Conservation (phyloP, 2,113 vertebrate genomes). For the Holacanthus passer region DNA sequence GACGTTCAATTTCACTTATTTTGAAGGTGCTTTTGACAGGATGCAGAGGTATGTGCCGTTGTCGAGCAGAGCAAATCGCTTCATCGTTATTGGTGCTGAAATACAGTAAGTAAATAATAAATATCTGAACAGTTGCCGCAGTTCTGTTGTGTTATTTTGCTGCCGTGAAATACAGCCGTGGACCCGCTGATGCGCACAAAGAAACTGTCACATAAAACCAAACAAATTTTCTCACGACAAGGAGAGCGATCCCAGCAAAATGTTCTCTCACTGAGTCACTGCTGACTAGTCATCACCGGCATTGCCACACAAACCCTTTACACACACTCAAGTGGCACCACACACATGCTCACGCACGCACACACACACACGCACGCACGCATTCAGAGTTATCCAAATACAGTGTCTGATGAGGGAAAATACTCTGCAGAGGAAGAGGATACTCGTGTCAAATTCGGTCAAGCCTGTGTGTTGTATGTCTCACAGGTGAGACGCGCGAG, state of each 20-base stretch:
- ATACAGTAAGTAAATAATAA: constrained; percentile 28
- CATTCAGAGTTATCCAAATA: constrained; percentile 49
- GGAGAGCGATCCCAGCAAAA: constrained; percentile 70
- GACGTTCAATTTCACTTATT: neutral
- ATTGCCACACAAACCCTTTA: constrained; percentile 56
- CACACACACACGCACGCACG: constrained; percentile 5
- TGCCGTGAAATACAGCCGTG: constrained; percentile 54
- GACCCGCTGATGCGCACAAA: constrained; percentile 61
- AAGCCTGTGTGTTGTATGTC: constrained; percentile 38
- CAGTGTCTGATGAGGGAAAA: constrained; percentile 47
- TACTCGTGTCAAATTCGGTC: constrained; percentile 38
- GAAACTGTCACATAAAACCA: constrained; percentile 69
- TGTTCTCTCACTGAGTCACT: constrained; percentile 82
- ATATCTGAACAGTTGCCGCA: constrained; percentile 40
- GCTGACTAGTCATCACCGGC: constrained; percentile 68
- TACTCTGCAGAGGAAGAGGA: constrained; percentile 36
- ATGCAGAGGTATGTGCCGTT: neutral
- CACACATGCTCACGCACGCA: constrained; percentile 16
- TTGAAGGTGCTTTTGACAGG: neutral
- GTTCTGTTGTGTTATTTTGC: constrained; percentile 53
- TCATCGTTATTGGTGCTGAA: neutral
- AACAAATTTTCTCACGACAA: constrained; percentile 69
- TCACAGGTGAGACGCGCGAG: constrained; percentile 41
- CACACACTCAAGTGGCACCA: constrained; percentile 47
- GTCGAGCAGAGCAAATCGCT: neutral